Evolutionary conservation across 2,797 vertebrate species (phyloP).

Genomic region (Antennarius maculatus): DNA sequence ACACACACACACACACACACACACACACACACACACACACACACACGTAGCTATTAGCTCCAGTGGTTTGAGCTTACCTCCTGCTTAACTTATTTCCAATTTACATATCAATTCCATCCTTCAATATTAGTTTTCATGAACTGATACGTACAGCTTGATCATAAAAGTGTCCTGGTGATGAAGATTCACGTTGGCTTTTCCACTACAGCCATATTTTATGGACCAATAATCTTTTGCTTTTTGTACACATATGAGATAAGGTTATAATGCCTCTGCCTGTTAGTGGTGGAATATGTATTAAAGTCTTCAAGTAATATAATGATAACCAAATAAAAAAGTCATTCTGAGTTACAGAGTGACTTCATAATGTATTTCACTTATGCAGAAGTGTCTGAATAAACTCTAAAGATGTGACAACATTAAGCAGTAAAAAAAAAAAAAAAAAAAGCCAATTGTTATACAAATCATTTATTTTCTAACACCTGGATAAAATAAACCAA

Average conservation of each 20-base stretch:
- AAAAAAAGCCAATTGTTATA: background rate
- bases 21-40: constrained; percentile 3
- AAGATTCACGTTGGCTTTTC: constrained; percentile 26
- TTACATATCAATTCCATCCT: constrained; percentile 1
- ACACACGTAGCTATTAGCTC: background rate
- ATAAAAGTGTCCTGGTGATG: constrained; percentile 27
- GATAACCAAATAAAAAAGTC: background rate
- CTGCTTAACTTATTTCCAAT: background rate
- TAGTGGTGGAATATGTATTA: background rate
- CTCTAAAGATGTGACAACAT: no score
- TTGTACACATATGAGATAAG: background rate
- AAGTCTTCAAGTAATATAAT: no score
- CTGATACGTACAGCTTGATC: constrained; percentile 27
- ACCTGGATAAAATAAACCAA: background rate
- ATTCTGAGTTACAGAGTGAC: no score
- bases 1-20: no score
- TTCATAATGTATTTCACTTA: no score
- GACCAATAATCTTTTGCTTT: constrained; percentile 1
- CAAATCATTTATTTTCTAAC: background rate
- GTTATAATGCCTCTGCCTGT: constrained; percentile 4
- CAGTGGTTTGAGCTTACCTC: background rate
- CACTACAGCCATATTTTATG: constrained; percentile 18
- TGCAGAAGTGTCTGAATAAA: no score
- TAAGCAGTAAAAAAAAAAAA: background rate
- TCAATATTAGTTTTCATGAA: constrained; percentile 21